Evolutionary conservation across 2,113 vertebrate genomes (phyloP).

Genomic region (Alligator sinensis): DNA sequence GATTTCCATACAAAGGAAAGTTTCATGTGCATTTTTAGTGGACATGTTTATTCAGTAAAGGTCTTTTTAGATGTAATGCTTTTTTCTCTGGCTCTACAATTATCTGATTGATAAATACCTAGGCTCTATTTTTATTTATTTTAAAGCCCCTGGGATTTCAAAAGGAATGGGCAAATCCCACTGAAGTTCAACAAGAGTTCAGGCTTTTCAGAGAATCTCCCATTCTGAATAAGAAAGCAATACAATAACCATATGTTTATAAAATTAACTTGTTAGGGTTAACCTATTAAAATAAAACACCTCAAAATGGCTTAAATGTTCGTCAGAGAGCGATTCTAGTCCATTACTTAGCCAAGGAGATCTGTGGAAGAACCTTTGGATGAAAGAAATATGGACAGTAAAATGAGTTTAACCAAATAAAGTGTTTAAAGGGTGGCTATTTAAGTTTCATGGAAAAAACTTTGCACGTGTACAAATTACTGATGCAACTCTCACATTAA

Average conservation of each 20-base stretch:
- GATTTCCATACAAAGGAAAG: too few species aligned
- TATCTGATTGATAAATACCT: background rate
- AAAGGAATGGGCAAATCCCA: background rate
- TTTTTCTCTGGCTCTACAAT: background rate
- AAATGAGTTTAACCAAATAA: background rate
- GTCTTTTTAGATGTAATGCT: too few species aligned
- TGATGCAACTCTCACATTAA: background rate
- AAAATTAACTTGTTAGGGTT: background rate
- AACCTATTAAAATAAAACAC: background rate
- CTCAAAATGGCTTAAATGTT: background rate
- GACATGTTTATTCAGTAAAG: too few species aligned
- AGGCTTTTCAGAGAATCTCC: background rate
- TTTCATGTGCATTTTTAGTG: too few species aligned
- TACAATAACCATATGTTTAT: background rate
- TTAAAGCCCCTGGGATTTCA: background rate
- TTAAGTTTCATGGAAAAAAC: background rate
- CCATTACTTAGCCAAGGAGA: background rate
- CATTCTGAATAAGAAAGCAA: background rate
- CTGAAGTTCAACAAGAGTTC: background rate
- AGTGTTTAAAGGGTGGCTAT: background rate
- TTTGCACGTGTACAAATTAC: background rate
- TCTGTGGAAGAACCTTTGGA: background rate
- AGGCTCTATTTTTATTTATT: background rate
- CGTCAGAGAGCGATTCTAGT: background rate
- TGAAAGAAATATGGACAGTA: background rate